A percentile compares a stretch with the other conserved stretches of the same genome.
These are phyloP conservation scores for Leptinotarsa rubiginosa DNA, from an alignment of 2,888 invertebrate species.

Conservation along the genomic window DNA sequence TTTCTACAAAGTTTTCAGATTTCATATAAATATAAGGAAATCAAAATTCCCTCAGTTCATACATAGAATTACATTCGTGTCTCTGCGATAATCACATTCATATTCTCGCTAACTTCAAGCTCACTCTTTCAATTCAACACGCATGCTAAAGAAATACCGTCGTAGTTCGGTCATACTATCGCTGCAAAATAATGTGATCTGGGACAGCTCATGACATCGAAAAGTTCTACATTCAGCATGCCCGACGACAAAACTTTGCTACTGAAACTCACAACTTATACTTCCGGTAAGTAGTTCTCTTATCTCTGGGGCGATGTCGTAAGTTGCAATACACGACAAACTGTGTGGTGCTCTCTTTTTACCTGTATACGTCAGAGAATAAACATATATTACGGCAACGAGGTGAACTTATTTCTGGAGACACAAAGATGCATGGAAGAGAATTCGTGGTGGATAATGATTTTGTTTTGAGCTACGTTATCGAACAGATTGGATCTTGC, in stretches of 20 bases:
- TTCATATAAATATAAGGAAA: too few relatives aligned
- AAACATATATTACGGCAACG: background rate
- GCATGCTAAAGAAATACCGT: too few relatives aligned
- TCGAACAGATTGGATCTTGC: background rate
- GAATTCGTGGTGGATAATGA: background rate
- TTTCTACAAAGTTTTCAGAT: too few relatives aligned
- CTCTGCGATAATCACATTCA: too few relatives aligned
- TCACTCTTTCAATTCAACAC: too few relatives aligned
- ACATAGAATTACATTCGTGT: too few relatives aligned
- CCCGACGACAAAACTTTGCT: background rate
- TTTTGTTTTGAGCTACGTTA: background rate
- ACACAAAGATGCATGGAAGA: background rate
- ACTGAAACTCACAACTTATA: background rate
- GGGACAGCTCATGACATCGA: background rate
- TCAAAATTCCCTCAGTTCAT: too few relatives aligned
- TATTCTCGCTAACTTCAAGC: too few relatives aligned
- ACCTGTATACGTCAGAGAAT: conserved; percentile 40
- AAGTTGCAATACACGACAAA: conserved; percentile 26
- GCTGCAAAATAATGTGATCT: too few relatives aligned
- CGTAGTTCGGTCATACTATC: too few relatives aligned
- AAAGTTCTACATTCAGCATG: background rate
- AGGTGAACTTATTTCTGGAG: background rate
- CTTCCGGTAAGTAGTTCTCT: conserved; percentile 19
- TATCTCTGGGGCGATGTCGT: conserved; percentile 29
- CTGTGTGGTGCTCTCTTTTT: conserved; percentile 35